Evolutionary conservation across 2,113 vertebrate genomes (phyloP).

Genomic region (Calypte anna): DNA sequence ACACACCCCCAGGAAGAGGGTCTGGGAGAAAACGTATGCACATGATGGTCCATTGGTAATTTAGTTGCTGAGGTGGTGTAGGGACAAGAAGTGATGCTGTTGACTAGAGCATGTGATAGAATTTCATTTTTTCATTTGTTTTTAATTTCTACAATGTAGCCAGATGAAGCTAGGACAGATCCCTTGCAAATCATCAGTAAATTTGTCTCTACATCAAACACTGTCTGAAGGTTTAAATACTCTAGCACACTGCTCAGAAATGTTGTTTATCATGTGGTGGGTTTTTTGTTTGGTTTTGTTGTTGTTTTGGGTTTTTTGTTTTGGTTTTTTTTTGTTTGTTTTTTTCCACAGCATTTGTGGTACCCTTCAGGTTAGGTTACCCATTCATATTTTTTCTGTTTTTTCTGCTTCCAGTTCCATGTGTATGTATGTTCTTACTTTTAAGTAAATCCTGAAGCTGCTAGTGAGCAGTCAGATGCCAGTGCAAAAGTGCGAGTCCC

Average conservation of each 20-base stretch:
- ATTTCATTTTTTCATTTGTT: neutral
- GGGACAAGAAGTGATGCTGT: neutral
- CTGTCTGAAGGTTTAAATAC: neutral
- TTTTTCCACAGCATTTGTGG: neutral
- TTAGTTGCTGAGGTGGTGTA: neutral
- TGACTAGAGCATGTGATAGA: neutral
- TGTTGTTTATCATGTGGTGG: neutral
- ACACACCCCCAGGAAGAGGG: neutral
- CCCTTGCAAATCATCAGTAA: neutral
- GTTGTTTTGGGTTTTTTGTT: too few relatives aligned
- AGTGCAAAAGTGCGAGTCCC: neutral
- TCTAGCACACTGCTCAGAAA: neutral
- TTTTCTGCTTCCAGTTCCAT: neutral
- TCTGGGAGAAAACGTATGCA: neutral
- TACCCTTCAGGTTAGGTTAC: neutral
- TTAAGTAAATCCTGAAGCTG: constrained; percentile 2
- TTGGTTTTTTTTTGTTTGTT: neutral
- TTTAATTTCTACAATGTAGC: neutral
- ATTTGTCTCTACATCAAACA: neutral
- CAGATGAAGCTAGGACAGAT: neutral
- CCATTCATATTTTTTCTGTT: neutral
- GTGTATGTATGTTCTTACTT: neutral
- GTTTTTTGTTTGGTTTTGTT: too few relatives aligned
- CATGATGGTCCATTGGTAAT: neutral
- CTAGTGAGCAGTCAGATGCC: neutral